Conservation (phyloP, 2,888 invertebrate species). For the Ennomos erosarius region DNA sequence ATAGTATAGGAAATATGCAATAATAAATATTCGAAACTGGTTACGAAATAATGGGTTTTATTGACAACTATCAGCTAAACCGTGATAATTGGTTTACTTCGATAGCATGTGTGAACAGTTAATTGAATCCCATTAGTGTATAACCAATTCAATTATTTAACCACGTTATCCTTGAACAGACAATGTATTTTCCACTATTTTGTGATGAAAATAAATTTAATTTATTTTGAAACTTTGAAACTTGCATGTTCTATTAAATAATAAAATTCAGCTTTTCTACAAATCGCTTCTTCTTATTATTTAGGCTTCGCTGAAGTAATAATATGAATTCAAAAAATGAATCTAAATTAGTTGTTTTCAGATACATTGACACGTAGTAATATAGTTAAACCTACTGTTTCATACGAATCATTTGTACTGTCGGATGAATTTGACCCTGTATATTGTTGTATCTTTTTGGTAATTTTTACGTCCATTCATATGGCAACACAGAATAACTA, state of each 20-base stretch:
- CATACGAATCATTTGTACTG: slow-evolving; percentile 59
- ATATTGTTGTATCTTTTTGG: slow-evolving; percentile 39
- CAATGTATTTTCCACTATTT: slow-evolving; percentile 31
- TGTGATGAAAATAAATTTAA: slow-evolving; percentile 17
- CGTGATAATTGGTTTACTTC: no score
- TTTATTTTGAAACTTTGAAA: slow-evolving; percentile 35
- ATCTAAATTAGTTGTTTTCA: slow-evolving; percentile 20
- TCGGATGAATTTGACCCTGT: slow-evolving; percentile 73
- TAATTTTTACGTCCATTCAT: slow-evolving; percentile 35
- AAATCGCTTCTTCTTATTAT: slow-evolving; percentile 77
- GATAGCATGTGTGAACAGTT: no score
- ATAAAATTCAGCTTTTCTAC: slow-evolving; percentile 44
- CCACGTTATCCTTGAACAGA: slow-evolving; percentile 46
- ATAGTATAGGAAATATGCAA: no score
- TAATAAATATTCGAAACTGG: no score
- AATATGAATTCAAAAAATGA: slow-evolving; percentile 14
- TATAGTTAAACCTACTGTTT: slow-evolving; percentile 48
- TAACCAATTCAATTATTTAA: no score
- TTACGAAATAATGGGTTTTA: no score
- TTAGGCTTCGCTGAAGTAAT: slow-evolving; percentile 74
- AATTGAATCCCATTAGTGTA: no score
- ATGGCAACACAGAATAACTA: slow-evolving; percentile 58
- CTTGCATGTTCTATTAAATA: slow-evolving; percentile 50
- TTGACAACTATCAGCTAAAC: no score
- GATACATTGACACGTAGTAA: slow-evolving; percentile 23